Evolutionary conservation across 2,113 vertebrate genomes (phyloP), one percentile per base, ranked within the genome.

Genomic region (Noturus placidus): DNA sequence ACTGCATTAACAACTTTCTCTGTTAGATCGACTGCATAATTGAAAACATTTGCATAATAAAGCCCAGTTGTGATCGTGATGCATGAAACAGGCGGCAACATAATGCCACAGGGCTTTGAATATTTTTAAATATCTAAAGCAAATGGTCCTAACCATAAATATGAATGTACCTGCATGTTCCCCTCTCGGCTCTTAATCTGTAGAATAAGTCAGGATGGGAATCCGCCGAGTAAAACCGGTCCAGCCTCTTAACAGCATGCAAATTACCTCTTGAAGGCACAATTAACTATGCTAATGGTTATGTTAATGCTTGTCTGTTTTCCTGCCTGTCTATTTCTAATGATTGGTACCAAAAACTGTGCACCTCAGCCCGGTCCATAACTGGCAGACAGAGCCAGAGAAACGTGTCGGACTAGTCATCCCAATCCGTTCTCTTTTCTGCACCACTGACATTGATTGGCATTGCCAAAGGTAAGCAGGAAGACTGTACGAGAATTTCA

Each of bases 221-320:
- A 27, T 82, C 80, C 14, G 54, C 86, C 56, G 81, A 89, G 85
- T 10, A n/a, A 86, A 84, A 77, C 61, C 67, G 81, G 81, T 76
- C n/a, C 67, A 77, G 79, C 27, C 86, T 91, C 69, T 25, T 70
- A 86, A 82, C 87, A 79, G 88, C 83, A 92, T 92, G 90, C 84
- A 91, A 90, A 90, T 89, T 90, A 84, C 87, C 86, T 92, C 91
- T 91, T 89, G 74, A 91, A 92, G 88, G 86, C 89, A 91, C 93
- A 93, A 95, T 94, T 92, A 93, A 92, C 89, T 91, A 91, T 67
- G 79, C 46, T 85, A 89, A 91, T 90, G 89, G 92, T 90, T 89
- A 92, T 92, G 88, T 91, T 92, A 94, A 92, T 93, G 82, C 46
- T 57, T 56, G 61, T 67, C 67, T 82, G 67, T 59, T 56, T 82